Evolutionary conservation across 2,888 invertebrate species (phyloP).

Genomic region (Geophilus truncorum): DNA sequence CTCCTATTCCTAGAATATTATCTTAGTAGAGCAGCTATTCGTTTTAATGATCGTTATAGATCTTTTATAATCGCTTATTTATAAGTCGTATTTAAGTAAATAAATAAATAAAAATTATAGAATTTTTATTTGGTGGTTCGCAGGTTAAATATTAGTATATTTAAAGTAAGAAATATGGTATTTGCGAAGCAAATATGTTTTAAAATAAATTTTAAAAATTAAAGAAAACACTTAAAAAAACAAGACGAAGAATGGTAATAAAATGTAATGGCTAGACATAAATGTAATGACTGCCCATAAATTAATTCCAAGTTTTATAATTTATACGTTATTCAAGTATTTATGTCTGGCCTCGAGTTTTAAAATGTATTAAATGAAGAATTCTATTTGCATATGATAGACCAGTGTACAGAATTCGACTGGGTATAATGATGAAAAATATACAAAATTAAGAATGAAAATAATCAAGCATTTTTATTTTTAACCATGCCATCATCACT

Average conservation of each 20-base stretch:
- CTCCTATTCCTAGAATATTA: not conserved
- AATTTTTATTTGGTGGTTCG: conserved; percentile 12
- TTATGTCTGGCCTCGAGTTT: not conserved
- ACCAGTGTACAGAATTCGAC: not conserved
- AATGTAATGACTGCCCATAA: not conserved
- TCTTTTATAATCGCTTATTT: not conserved
- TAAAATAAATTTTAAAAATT: not conserved
- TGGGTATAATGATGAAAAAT: not conserved
- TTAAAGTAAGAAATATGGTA: not conserved
- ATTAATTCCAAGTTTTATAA: not conserved
- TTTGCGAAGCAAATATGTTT: not conserved
- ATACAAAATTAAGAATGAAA: not conserved
- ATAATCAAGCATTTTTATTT: not conserved
- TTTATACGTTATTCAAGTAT: not conserved
- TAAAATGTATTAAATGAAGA: not conserved
- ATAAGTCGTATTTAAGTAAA: not conserved
- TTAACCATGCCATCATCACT: not conserved
- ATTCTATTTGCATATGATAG: too few relatives aligned
- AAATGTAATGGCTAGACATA: not conserved
- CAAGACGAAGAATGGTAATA: not conserved
- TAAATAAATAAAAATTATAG: not conserved
- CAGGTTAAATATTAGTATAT: not conserved
- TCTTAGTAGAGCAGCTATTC: not conserved
- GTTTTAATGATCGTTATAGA: not conserved
- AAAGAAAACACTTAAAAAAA: not conserved